phyloP scores from a whole-genome alignment of 2,113 vertebrate genomes.

The Corydoras sp. region DNA sequence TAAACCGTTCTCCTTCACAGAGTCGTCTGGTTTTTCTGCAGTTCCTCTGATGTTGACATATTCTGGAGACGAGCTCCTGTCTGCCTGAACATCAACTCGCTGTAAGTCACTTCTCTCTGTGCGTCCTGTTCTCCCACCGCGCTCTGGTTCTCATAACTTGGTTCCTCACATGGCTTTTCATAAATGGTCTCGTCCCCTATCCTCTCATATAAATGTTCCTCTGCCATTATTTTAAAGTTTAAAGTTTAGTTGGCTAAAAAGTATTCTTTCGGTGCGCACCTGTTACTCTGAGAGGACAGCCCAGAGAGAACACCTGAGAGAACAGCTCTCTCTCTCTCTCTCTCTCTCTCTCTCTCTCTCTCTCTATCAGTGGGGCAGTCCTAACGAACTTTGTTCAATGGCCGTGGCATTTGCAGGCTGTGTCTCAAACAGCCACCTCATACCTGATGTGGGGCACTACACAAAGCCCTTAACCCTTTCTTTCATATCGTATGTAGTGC shows the following conservation, averaged over 20 bases:
- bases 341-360: too few species aligned
- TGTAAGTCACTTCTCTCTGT: constrained; percentile 34
- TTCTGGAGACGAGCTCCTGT: constrained; percentile 40
- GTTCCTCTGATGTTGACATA: constrained; percentile 47
- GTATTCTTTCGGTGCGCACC: constrained; percentile 14
- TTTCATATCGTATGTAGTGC: background rate
- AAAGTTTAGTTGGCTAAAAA: background rate
- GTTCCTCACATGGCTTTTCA: constrained; percentile 13
- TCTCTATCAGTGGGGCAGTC: constrained; percentile 46
- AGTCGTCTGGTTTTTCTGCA: constrained; percentile 4
- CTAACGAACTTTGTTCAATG: constrained; percentile 65
- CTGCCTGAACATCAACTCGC: constrained; percentile 46
- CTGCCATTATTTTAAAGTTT: constrained; percentile 32
- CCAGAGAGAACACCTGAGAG: background rate
- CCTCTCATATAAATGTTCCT: constrained; percentile 52
- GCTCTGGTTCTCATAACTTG: constrained; percentile 31
- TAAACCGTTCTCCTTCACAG: background rate
- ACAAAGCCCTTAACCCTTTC: background rate
- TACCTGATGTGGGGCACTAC: background rate
- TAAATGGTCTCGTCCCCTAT: background rate
- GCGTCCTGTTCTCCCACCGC: constrained; percentile 4
- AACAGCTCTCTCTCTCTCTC: constrained; percentile 35
- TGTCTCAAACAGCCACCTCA: background rate
- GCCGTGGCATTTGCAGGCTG: constrained; percentile 25
- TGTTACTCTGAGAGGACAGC: constrained; percentile 38